Evolutionary conservation across 2,113 vertebrate species (phyloP), one percentile per base, ranked within the genome.

Genomic region (Tinamus guttatus): DNA sequence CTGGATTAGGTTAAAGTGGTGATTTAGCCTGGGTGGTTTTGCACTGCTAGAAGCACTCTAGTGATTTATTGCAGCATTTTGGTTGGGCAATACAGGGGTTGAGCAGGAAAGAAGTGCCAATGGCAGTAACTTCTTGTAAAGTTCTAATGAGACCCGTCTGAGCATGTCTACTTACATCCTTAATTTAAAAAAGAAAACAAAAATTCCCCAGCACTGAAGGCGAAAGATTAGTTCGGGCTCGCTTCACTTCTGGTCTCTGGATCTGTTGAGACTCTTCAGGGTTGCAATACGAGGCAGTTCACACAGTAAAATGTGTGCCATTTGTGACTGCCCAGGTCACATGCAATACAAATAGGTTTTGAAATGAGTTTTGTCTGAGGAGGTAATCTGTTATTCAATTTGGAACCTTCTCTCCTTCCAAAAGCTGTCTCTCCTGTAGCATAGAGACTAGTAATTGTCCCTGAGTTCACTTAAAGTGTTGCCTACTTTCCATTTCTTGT

Each of bases 381-480:
- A 81, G 93, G 76, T 86, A 84, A 97, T 71, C 85, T 95, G 92
- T 96, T 91, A 96, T 88, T 88, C 73, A 96, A 74, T 96, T 95
- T 96, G 93, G 87, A 95, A 84, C 88, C 94, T 95, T 97, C 73
- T 95, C 62, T 94, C 52, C 77, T 92, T 95, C 95, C 92, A 83
- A 83, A 94, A 97, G 92, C 95, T 96, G 22, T 96, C 93, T 91
- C 91, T 97, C 80, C 96, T 97, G 96, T 97, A 97, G 95, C 77
- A 73, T 88, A 93, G 95, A 52, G 93, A 88, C 89, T 49, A 64
- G 41, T 88, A 93, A 76, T 75, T 85, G 52, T 83, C 36, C 60
- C 75, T 89, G 63, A 22, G 87, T 87, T 73, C 30, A 5, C 18
- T 85, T 82, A 81, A 90, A 17, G 32, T 81, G 56, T 62, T 94